Evolutionary conservation across 2,797 vertebrate species (phyloP).

Genomic region (Microctenopoma lineatum): DNA sequence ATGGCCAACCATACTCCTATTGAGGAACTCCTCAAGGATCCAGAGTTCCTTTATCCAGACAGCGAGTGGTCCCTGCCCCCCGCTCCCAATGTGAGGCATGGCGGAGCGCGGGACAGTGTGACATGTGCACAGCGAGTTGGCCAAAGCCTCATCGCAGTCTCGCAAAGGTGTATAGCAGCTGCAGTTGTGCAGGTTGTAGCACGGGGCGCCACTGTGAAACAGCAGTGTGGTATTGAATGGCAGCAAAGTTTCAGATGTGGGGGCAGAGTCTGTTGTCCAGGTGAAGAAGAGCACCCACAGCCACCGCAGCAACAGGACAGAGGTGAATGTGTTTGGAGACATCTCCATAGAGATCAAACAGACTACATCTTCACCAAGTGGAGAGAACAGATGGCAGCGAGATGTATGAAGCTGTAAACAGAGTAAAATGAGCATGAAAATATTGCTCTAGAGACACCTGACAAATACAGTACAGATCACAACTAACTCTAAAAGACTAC

Average conservation of each 20-base stretch:
- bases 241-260: neutral
- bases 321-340: slow-evolving; percentile 58
- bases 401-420: slow-evolving; percentile 29
- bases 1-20: slow-evolving; percentile 64
- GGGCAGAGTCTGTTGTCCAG: slow-evolving; percentile 12
- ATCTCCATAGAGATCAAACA: slow-evolving; percentile 56
- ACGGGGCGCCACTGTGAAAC: slow-evolving; percentile 58
- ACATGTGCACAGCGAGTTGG: slow-evolving; percentile 75
- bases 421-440: neutral
- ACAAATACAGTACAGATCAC: no score
- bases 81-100: slow-evolving; percentile 55
- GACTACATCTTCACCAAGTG: slow-evolving; percentile 68
- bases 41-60: slow-evolving; percentile 74
- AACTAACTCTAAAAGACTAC: no score
- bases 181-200: slow-evolving; percentile 73
- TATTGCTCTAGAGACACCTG: no score
- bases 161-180: slow-evolving; percentile 59
- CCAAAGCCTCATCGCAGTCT: slow-evolving; percentile 70
- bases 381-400: slow-evolving; percentile 14
- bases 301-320: slow-evolving; percentile 53
- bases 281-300: slow-evolving; percentile 50
- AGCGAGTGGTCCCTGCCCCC: slow-evolving; percentile 26
- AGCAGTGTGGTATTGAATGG: slow-evolving; percentile 66
- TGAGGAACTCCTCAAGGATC: slow-evolving; percentile 75
- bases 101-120: slow-evolving; percentile 52